Conservation (phyloP, 1,140 invertebrate genomes). For the Pteromalus puparum region DNA sequence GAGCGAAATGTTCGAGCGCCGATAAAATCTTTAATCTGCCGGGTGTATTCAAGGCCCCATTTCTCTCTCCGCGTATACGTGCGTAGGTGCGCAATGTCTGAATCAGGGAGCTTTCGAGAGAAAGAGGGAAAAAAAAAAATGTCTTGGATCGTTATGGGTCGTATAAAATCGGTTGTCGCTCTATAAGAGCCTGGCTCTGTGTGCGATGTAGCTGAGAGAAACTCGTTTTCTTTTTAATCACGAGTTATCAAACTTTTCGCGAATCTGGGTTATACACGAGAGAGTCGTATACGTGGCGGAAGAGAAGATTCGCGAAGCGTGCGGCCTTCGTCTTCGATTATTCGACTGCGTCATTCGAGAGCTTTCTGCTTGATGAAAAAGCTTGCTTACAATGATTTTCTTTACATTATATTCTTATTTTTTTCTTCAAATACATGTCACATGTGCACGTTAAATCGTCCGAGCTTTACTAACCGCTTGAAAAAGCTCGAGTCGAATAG, state of each 20-base stretch:
- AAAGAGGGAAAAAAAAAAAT: not conserved
- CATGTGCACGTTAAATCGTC: too few relatives aligned
- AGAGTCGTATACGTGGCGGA: too few relatives aligned
- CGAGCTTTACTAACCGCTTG: too few relatives aligned
- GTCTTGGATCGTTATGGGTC: not conserved
- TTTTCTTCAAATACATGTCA: too few relatives aligned
- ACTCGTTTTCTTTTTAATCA: not conserved
- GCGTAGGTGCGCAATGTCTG: not conserved
- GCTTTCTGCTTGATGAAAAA: not conserved
- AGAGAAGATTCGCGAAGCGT: too few relatives aligned
- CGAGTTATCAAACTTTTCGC: not conserved
- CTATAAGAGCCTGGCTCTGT: not conserved
- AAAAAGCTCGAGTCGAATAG: too few relatives aligned
- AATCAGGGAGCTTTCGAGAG: not conserved
- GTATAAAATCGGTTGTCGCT: not conserved
- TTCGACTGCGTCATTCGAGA: not conserved
- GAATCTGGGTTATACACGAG: not conserved
- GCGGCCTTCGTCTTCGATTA: too few relatives aligned
- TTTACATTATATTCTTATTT: too few relatives aligned
- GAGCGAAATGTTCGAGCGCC: not conserved
- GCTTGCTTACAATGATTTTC: not conserved
- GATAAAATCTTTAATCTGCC: slow-evolving; percentile 4
- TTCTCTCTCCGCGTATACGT: not conserved
- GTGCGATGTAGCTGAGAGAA: not conserved
- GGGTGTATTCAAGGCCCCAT: not conserved